phyloP scores from a whole-genome alignment of 2,797 vertebrate genomes.

The Xenentodon cancila region DNA sequence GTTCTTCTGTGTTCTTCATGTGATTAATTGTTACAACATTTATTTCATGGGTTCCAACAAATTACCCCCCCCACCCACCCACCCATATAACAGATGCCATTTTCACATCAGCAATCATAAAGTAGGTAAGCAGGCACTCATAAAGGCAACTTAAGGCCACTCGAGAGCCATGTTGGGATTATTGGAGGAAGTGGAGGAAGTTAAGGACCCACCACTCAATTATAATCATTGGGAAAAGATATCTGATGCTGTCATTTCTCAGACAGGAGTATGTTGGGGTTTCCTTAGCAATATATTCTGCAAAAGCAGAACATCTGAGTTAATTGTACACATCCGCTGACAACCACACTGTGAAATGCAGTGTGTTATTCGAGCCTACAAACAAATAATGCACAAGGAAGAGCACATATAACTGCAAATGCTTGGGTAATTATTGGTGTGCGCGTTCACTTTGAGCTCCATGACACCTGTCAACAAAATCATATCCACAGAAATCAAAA shows the following conservation, averaged over 20 bases:
- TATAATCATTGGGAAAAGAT: slow-evolving; percentile 68
- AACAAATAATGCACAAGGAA: slow-evolving; percentile 27
- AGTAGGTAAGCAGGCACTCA: slow-evolving; percentile 72
- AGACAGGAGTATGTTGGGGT: slow-evolving; percentile 39
- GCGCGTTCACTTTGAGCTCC: slow-evolving; percentile 43
- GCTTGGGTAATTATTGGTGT: slow-evolving; percentile 34
- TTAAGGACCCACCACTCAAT: slow-evolving; percentile 77
- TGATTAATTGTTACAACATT: slow-evolving; percentile 87
- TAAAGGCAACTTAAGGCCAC: slow-evolving; percentile 76
- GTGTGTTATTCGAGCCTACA: slow-evolving; percentile 18
- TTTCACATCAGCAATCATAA: slow-evolving; percentile 82
- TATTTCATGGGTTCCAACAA: slow-evolving; percentile 84
- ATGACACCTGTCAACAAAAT: slow-evolving; percentile 63
- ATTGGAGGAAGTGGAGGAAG: slow-evolving; percentile 75
- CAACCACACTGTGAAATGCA: slow-evolving; percentile 22
- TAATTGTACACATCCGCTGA: slow-evolving; percentile 17
- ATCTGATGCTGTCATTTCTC: slow-evolving; percentile 63
- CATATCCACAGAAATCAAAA: slow-evolving; percentile 63
- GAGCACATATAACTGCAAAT: slow-evolving; percentile 42
- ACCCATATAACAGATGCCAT: slow-evolving; percentile 75
- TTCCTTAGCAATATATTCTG: slow-evolving; percentile 35
- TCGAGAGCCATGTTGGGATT: slow-evolving; percentile 77
- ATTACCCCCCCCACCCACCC: slow-evolving; percentile 73
- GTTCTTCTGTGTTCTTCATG: slow-evolving; percentile 78
- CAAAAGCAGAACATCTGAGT: slow-evolving; percentile 33